phyloP scores from a whole-genome alignment of 2,888 invertebrate species.

The Diarsia dahlii region DNA sequence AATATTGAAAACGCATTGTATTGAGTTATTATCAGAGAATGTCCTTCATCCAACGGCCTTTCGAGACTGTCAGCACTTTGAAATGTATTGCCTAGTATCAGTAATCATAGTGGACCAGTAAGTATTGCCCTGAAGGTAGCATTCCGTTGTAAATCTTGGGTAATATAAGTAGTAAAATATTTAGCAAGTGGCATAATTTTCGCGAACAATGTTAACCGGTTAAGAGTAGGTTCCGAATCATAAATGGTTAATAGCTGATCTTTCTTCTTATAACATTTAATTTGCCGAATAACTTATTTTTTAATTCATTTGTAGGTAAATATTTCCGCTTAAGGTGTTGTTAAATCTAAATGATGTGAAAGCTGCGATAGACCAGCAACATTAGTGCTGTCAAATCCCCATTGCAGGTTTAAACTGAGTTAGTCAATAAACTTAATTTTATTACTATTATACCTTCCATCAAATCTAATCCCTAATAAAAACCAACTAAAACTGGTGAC shows the following conservation, averaged over 20 bases:
- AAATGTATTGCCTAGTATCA: conserved; percentile 24
- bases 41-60: conserved; percentile 57
- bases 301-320: no score
- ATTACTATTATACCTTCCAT: background rate
- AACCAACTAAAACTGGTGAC: background rate
- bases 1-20: conserved; percentile 63
- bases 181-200: background rate
- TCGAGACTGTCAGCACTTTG: conserved; percentile 38
- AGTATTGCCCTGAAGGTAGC: conserved; percentile 5
- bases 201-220: background rate
- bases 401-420: no score
- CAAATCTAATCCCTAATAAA: background rate
- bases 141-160: conserved; percentile 35
- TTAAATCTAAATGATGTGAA: background rate
- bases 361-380: background rate
- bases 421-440: background rate
- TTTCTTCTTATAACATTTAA: no score
- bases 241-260: background rate
- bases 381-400: background rate
- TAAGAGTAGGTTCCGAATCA: background rate
- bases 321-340: background rate
- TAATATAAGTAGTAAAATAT: background rate
- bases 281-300: no score
- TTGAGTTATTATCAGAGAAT: conserved; percentile 51
- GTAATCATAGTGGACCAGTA: conserved; percentile 27